Conservation (phyloP, 2,113 vertebrate genomes). For the Circaetus cinerascens region DNA sequence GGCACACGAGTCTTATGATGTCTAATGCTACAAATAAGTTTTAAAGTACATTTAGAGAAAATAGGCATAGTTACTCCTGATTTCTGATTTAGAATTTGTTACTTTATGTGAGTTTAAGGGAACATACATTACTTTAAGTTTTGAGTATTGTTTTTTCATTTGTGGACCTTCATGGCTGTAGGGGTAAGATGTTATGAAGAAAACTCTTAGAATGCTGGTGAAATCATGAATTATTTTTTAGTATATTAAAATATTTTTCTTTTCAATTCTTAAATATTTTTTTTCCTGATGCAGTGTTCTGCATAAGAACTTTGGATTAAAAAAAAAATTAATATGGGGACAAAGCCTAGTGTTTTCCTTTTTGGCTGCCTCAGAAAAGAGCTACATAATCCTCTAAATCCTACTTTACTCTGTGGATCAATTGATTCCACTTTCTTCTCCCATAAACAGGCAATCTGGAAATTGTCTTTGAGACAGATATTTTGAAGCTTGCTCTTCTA, state of each 20-base stretch:
- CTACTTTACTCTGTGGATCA: not conserved
- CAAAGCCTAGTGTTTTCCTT: not conserved
- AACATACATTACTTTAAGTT: not conserved
- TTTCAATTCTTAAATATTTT: not conserved
- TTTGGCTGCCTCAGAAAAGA: not conserved
- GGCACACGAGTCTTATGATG: not conserved
- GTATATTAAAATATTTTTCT: not conserved
- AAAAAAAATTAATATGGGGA: not conserved
- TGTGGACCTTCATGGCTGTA: not conserved
- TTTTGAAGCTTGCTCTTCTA: not conserved
- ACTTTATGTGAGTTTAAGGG: not conserved
- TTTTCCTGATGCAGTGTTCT: not conserved
- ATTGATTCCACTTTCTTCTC: not conserved
- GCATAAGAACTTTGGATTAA: not conserved
- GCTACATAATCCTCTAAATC: conserved; percentile 18
- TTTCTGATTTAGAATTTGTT: not conserved
- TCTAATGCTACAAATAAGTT: not conserved
- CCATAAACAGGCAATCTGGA: not conserved
- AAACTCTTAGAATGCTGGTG: not conserved
- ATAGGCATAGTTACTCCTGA: not conserved
- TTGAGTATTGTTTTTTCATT: not conserved
- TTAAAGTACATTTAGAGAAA: not conserved
- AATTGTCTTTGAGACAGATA: not conserved
- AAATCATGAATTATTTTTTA: not conserved
- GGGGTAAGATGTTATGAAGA: not conserved